Evolutionary conservation across 2,797 vertebrate genomes (phyloP).

Genomic region (Gymnopithys bicolor): DNA sequence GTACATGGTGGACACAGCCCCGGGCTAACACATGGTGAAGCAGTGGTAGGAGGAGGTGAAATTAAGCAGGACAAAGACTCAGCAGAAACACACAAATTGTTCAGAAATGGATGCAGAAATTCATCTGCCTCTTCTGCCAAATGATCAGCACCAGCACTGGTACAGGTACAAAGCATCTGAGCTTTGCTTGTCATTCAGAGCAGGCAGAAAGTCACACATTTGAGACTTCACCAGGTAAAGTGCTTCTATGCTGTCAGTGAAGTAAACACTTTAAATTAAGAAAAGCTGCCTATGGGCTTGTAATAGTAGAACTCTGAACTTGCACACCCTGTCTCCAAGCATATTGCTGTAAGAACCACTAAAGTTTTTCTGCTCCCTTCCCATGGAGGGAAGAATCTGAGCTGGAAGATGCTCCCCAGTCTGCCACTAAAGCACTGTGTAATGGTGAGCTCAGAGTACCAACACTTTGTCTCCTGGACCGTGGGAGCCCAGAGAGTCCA

Average conservation of each 20-base stretch:
- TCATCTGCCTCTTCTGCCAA: not conserved
- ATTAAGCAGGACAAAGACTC: not conserved
- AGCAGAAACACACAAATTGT: not conserved
- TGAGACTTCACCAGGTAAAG: slow-evolving; percentile 19
- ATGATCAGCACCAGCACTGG: not conserved
- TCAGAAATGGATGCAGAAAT: not conserved
- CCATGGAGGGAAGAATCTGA: not conserved
- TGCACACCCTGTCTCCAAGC: not conserved
- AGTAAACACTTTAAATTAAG: not conserved
- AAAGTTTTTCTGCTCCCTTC: not conserved
- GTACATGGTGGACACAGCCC: not conserved
- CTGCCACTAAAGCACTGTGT: not conserved
- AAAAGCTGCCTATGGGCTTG: slow-evolving; percentile 17
- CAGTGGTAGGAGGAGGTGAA: not conserved
- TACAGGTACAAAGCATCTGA: not conserved
- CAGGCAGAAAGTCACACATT: not conserved
- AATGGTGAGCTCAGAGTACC: not conserved
- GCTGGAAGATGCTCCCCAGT: not conserved
- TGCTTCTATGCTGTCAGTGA: not conserved
- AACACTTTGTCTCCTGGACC: not conserved
- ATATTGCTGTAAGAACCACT: not conserved
- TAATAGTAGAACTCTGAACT: not conserved
- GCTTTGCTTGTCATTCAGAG: not conserved
- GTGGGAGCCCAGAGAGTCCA: not conserved
- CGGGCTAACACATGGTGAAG: not conserved